These are phyloP conservation scores for Gallinago undulata DNA, from an alignment of 2,113 vertebrate genomes.

Conservation along the genomic window DNA sequence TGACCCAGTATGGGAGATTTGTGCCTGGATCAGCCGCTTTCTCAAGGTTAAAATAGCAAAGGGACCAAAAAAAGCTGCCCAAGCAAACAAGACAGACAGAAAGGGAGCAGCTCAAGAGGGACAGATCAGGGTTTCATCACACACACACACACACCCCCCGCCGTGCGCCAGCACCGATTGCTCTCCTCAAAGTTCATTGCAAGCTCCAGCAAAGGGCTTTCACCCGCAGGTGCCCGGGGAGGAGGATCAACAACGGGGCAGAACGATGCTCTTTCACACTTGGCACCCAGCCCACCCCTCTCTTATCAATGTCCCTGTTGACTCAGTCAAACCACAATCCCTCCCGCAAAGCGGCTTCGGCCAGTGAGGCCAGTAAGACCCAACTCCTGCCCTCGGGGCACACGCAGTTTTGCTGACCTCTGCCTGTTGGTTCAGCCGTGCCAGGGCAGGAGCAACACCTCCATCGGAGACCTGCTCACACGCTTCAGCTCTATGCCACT, in stretches of 20 bases:
- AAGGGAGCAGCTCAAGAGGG: not conserved
- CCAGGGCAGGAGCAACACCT: not conserved
- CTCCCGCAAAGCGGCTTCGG: not conserved
- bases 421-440: not conserved
- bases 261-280: not conserved
- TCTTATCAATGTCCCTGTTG: not conserved
- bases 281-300: not conserved
- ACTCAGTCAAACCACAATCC: not conserved
- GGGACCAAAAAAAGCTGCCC: not conserved
- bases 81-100: not conserved
- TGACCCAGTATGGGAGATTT: not conserved
- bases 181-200: not conserved
- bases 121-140: accelerated
- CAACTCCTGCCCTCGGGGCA: not conserved
- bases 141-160: no score
- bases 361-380: not conserved
- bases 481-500: not conserved
- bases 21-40: not conserved
- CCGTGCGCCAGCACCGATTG: accelerated
- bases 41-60: not conserved
- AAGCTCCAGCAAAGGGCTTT: not conserved
- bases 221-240: not conserved
- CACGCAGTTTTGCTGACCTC: not conserved
- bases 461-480: not conserved
- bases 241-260: accelerated